Conservation (phyloP, 1,140 invertebrate species). For the Penaeus japonicus region DNA sequence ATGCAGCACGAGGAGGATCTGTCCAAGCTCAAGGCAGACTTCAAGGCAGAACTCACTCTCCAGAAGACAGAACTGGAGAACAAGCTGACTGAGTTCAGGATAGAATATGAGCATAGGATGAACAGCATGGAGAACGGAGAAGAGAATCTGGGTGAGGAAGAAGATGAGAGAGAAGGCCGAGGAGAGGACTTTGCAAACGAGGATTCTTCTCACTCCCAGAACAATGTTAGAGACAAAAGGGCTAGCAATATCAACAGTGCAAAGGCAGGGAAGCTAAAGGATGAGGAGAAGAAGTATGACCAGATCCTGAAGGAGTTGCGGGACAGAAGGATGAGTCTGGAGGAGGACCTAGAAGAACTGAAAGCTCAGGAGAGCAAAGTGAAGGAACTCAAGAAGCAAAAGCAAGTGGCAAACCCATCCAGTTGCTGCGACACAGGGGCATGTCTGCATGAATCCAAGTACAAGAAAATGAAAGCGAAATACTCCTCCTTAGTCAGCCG, state of each 20-base stretch:
- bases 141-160: slow-evolving; percentile 1
- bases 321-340: slow-evolving; percentile 37
- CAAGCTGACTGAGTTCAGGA: slow-evolving; percentile 39
- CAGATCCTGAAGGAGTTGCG: slow-evolving; percentile 13
- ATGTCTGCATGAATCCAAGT: slow-evolving; percentile 35
- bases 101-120: slow-evolving; percentile 50
- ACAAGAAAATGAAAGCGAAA: slow-evolving; percentile 35
- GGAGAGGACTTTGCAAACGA: too few relatives aligned
- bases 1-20: slow-evolving; percentile 17
- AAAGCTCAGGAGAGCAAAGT: slow-evolving; percentile 33
- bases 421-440: background rate
- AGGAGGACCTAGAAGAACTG: slow-evolving; percentile 37
- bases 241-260: background rate
- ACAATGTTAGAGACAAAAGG: background rate
- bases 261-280: background rate
- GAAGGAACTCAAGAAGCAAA: slow-evolving; percentile 22
- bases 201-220: too few relatives aligned
- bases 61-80: slow-evolving; percentile 43
- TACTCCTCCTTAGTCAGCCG: slow-evolving; percentile 31
- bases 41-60: slow-evolving; percentile 30
- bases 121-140: background rate
- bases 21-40: slow-evolving; percentile 31
- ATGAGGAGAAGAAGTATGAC: slow-evolving; percentile 33
- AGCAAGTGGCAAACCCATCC: background rate
- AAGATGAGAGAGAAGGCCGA: background rate